A percentile compares a stretch with the other conserved stretches of the same genome.
Conservation (phyloP, 37 sponge, comb jelly and placozoan genomes). For the Crambe crambe region DNA sequence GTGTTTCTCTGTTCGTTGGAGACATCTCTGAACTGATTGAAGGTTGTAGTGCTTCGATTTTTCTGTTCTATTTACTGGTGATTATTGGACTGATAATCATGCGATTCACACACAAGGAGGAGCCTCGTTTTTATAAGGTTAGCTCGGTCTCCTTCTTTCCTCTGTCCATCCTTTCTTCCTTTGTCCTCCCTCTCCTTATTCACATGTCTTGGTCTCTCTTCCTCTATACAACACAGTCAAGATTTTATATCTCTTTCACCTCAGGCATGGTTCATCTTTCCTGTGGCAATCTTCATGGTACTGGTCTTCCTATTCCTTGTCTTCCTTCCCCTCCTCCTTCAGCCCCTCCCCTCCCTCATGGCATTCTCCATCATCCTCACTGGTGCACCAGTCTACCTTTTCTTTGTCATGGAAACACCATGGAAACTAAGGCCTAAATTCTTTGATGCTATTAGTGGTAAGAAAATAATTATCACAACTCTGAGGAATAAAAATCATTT, state of each 20-base stretch:
- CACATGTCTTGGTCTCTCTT: too few relatives aligned
- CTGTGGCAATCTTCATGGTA: conserved; percentile 61
- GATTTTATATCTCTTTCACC: too few relatives aligned
- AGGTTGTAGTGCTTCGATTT: conserved; percentile 39
- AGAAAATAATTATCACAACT: too few relatives aligned
- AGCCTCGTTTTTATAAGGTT: conserved; percentile 59
- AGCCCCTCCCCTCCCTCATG: conserved; percentile 15
- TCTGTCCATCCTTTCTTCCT: conserved; percentile 41
- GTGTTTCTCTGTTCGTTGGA: conserved; percentile 12
- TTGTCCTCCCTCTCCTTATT: conserved; percentile 5
- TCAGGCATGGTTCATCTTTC: conserved; percentile 20
- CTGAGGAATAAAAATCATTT: background rate
- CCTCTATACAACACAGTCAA: too few relatives aligned
- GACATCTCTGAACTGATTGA: conserved; percentile 41
- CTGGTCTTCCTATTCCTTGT: conserved; percentile 38
- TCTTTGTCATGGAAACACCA: conserved; percentile 65
- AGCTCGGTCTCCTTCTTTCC: background rate
- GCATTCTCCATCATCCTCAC: conserved; percentile 40
- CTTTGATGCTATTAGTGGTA: conserved; percentile 43
- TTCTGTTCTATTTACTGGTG: conserved; percentile 52
- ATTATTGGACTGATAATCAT: conserved; percentile 52
- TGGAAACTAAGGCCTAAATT: conserved; percentile 52
- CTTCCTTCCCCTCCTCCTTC: conserved; percentile 38
- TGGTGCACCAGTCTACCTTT: conserved; percentile 73
- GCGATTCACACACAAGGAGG: conserved; percentile 49